phyloP scores from a whole-genome alignment of 1,140 invertebrate species.

The Branchinecta lynchi region DNA sequence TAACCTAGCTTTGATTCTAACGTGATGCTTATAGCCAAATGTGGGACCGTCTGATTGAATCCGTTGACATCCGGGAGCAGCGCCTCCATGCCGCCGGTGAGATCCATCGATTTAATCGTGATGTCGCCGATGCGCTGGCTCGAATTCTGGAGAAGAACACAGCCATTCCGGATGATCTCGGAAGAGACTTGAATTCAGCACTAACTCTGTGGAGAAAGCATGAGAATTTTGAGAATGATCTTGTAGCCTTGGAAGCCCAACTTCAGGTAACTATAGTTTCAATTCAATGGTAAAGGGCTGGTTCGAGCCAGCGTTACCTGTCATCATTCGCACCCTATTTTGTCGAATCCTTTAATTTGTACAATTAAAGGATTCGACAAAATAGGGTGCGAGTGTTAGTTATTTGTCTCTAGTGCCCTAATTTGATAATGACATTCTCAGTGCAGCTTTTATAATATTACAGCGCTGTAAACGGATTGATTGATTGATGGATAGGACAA shows the following conservation, averaged over 20 bases:
- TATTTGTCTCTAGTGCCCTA: no score
- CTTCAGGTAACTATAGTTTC: slow-evolving; percentile 42
- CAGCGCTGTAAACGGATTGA: no score
- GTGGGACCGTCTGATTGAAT: slow-evolving; percentile 72
- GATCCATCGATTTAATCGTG: slow-evolving; percentile 90
- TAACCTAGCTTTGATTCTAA: no score
- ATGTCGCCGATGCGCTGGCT: slow-evolving; percentile 79
- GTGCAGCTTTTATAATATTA: no score
- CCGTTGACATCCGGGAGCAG: slow-evolving; percentile 67
- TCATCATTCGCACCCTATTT: no score
- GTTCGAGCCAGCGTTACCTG: no score
- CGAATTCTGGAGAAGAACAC: slow-evolving; percentile 76
- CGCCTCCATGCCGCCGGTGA: slow-evolving; percentile 81
- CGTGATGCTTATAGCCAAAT: slow-evolving; percentile 41
- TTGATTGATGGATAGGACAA: no score
- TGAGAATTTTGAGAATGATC: slow-evolving; percentile 87
- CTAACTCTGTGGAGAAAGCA: slow-evolving; percentile 65
- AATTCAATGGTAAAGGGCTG: neutral
- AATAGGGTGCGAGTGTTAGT: no score
- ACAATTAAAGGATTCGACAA: no score
- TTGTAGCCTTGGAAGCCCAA: slow-evolving; percentile 82
- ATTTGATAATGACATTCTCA: no score
- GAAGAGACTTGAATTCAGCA: slow-evolving; percentile 73
- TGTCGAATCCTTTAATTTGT: no score
- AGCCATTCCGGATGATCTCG: slow-evolving; percentile 64